Evolutionary conservation across 2,113 vertebrate genomes (phyloP).

Genomic region (Ammospiza nelsoni): DNA sequence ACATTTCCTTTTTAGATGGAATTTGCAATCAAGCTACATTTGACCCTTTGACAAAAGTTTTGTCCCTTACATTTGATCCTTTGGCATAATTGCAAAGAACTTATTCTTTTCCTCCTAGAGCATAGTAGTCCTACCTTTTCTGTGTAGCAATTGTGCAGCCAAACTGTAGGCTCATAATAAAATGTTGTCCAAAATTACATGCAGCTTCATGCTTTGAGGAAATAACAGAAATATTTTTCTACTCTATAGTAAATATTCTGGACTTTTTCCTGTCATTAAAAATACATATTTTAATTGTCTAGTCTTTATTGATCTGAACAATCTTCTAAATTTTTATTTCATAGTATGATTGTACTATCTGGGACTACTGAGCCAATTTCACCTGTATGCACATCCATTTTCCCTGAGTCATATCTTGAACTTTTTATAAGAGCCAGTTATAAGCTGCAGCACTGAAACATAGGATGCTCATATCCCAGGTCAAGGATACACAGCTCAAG

Average conservation of each 20-base stretch:
- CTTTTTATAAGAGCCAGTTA: neutral
- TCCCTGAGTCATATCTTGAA: neutral
- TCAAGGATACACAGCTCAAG: neutral
- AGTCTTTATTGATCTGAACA: neutral
- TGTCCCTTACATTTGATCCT: neutral
- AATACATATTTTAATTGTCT: neutral
- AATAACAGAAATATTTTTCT: neutral
- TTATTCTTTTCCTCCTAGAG: neutral
- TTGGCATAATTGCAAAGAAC: neutral
- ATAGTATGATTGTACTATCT: neutral
- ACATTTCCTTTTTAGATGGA: neutral
- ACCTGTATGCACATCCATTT: neutral
- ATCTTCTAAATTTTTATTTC: neutral
- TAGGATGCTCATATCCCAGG: fast-evolving
- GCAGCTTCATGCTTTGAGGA: neutral
- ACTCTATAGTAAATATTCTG: neutral
- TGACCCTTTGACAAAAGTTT: neutral
- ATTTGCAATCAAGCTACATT: neutral
- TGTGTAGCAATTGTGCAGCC: neutral
- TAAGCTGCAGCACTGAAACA: neutral
- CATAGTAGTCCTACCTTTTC: neutral
- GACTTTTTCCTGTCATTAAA: neutral
- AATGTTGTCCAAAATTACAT: neutral
- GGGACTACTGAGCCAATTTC: neutral
- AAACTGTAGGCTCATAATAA: neutral